These are phyloP conservation scores for Penaeus indicus DNA, from an alignment of 1,140 invertebrate genomes.

Conservation along the genomic window DNA sequence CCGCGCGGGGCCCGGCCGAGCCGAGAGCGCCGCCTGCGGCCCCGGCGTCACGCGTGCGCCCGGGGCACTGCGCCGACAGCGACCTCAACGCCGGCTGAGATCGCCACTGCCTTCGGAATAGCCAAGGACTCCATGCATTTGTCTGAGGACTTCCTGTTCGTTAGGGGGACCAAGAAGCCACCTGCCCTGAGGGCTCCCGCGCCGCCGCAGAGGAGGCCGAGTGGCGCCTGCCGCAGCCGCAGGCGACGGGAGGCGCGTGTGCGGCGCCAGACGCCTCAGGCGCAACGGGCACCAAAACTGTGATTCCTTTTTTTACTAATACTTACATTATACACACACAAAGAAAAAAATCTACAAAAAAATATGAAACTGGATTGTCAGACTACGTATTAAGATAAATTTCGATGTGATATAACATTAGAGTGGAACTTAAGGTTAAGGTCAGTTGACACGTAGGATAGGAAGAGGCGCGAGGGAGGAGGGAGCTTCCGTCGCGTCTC, in stretches of 20 bases:
- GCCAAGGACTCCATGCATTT: too few relatives aligned
- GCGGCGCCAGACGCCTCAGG: slow-evolving; percentile 12
- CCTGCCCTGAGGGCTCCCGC: too few relatives aligned
- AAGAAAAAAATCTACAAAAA: slow-evolving; percentile 32
- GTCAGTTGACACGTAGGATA: slow-evolving; percentile 51
- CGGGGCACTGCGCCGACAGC: too few relatives aligned
- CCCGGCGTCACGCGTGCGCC: too few relatives aligned
- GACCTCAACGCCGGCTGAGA: too few relatives aligned
- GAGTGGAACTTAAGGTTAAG: slow-evolving; percentile 51
- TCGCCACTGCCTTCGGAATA: too few relatives aligned
- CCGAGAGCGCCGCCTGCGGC: too few relatives aligned
- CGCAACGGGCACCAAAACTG: slow-evolving; percentile 58
- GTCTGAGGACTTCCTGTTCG: too few relatives aligned
- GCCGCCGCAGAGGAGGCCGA: too few relatives aligned
- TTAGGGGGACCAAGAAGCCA: too few relatives aligned
- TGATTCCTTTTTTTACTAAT: slow-evolving; percentile 62
- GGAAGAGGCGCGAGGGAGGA: slow-evolving; percentile 4
- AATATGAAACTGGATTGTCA: slow-evolving; percentile 40
- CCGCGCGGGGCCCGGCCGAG: not conserved
- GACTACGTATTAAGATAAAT: slow-evolving; percentile 54
- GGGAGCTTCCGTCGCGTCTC: too few relatives aligned
- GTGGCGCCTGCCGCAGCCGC: too few relatives aligned
- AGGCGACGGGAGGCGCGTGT: slow-evolving; percentile 14
- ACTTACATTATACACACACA: slow-evolving; percentile 33
- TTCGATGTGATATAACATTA: slow-evolving; percentile 64